Evolutionary conservation across 2,888 invertebrate genomes (phyloP), one percentile per base, ranked within the genome.

Genomic region (Arctia plantaginis): DNA sequence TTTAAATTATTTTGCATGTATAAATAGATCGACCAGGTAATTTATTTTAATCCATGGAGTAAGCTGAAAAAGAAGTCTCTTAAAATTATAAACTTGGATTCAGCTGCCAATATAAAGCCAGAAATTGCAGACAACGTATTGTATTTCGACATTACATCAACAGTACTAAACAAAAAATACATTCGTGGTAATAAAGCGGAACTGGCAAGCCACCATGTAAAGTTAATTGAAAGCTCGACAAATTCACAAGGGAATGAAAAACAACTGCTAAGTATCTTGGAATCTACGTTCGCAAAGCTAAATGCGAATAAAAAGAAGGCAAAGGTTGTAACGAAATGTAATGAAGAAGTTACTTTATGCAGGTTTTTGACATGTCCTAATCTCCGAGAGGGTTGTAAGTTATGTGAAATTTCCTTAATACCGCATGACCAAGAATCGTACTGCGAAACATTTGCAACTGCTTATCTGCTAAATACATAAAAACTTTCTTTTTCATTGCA

Each of bases 1-100:
- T 41, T 20, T 15, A 13, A 39, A 47, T 59, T n/a, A 35, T 23
- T 41, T 44, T 64, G 44, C 20, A 7, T 70, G 23, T 65, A 20
- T 18, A 47, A 71, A 71, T 85, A 92, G 90, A 81, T 82, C 23
- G 80, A 55, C 30, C 75, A 84, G 59, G 80, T 86, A 70, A 74
- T 85, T 41, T 92, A 88, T 85, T 70, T 91, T 3, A 92, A 80
- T 81, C 93, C 94, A 59, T 94, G 94, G 94, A 83, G 70, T 35
- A 79, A 69, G 23, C 85, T 89, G 51, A 81, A 83, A 33, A 84
- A 77, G 72, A 15, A 64, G 3, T 23, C 69, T 51, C 83, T 88
- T 47, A 90, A 89, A 86, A 82, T 94, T 69, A 82, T 95, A 62
- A 77, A 86, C 2, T 92, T 94, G 68, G 77, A 83, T 69, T 41